phyloP scores from a whole-genome alignment of 2,113 vertebrate species.

The Catharus fuscescens region DNA sequence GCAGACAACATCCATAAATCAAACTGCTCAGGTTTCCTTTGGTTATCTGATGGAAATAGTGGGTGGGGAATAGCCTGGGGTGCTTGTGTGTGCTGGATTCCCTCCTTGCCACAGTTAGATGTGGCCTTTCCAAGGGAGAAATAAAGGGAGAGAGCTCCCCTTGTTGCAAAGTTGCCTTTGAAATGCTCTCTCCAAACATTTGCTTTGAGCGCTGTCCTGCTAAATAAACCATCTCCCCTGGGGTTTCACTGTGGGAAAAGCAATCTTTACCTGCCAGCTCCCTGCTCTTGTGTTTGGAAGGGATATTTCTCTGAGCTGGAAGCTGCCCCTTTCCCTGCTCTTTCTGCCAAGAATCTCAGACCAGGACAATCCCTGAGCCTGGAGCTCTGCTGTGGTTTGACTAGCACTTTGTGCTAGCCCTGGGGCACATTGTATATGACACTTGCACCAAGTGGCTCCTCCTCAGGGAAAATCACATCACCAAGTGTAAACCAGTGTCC shows the following conservation, averaged over 20 bases:
- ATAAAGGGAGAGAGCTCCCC: not conserved
- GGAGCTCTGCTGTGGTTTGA: not conserved
- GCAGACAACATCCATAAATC: constrained; percentile 43
- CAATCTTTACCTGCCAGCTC: not conserved
- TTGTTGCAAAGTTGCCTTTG: not conserved
- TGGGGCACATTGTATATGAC: accelerated
- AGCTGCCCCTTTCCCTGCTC: not conserved
- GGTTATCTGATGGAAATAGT: not conserved
- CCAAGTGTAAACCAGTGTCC: accelerated
- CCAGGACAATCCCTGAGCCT: accelerated
- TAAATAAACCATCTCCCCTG: not conserved
- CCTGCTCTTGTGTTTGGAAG: not conserved
- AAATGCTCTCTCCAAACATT: not conserved
- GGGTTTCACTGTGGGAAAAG: not conserved
- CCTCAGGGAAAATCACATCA: not conserved
- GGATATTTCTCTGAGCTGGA: not conserved
- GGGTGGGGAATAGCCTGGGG: not conserved
- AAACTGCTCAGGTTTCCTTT: not conserved
- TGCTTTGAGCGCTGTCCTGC: not conserved
- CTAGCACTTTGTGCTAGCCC: not conserved
- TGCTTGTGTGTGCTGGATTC: accelerated
- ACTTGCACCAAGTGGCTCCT: not conserved
- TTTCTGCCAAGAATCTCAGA: not conserved
- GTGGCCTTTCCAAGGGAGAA: not conserved
- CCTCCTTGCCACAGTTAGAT: not conserved